Percentiles rank a stretch among this genome's conserved stretches.
Evolutionary conservation across 2,797 vertebrate species (phyloP).

Genomic region (Pelodytes ibericus): DNA sequence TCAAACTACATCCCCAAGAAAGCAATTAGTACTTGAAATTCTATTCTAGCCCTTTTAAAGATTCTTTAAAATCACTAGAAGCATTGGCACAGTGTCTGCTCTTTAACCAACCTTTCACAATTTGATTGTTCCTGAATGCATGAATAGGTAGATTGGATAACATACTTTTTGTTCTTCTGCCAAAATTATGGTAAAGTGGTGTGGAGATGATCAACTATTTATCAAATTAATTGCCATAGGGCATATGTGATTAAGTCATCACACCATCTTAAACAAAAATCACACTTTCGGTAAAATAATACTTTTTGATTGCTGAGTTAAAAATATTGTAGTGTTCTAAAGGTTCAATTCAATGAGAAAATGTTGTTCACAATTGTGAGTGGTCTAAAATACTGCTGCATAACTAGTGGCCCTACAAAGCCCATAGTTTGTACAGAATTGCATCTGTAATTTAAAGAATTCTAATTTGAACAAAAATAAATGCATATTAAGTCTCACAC

Average conservation of each 20-base stretch:
- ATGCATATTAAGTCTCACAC: no score
- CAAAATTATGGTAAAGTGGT: neutral
- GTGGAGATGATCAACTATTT: neutral
- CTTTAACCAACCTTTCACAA: neutral
- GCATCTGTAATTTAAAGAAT: no score
- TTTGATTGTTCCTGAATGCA: neutral
- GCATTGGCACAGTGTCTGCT: slow-evolving; percentile 11
- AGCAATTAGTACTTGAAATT: slow-evolving; percentile 36
- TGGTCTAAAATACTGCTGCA: no score
- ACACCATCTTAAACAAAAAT: neutral
- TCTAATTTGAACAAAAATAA: no score
- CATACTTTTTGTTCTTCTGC: neutral
- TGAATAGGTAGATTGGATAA: neutral
- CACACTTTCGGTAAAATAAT: no score
- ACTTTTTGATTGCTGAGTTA: no score
- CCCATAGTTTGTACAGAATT: no score
- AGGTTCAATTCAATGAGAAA: no score
- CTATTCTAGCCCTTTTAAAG: slow-evolving; percentile 23
- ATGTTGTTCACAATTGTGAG: no score
- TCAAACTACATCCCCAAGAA: slow-evolving; percentile 38
- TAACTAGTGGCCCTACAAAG: no score
- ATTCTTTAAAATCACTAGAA: slow-evolving; percentile 22
- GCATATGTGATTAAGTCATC: neutral
- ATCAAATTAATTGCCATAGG: neutral
- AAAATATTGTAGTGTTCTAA: no score